Conservation (phyloP, 2,797 vertebrate genomes). For the Iguana delicatissima region DNA sequence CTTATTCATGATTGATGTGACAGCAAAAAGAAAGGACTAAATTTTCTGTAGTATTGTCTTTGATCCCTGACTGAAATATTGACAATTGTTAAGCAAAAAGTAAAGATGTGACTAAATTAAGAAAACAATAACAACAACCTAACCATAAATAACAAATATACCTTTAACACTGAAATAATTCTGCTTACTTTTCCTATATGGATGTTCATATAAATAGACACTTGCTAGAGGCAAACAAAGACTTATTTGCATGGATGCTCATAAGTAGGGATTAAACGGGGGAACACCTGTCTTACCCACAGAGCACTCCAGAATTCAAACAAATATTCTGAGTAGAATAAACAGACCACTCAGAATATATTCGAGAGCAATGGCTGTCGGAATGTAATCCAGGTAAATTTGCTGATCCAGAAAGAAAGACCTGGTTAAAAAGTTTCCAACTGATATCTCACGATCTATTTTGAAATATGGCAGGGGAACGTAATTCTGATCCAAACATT, state of each 20-base stretch:
- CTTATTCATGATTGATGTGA: constrained; percentile 34
- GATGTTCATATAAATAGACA: constrained; percentile 21
- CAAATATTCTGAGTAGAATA: constrained; percentile 26
- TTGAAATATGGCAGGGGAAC: constrained; percentile 53
- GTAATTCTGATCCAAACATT: constrained; percentile 52
- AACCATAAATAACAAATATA: not conserved
- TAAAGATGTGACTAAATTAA: constrained; percentile 5
- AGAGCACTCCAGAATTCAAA: constrained; percentile 25
- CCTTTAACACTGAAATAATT: constrained; percentile 9
- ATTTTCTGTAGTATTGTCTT: constrained; percentile 39
- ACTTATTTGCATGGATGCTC: not conserved
- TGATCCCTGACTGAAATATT: constrained; percentile 38
- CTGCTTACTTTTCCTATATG: constrained; percentile 2
- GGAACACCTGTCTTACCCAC: constrained; percentile 19
- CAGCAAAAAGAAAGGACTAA: constrained; percentile 28
- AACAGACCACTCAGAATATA: constrained; percentile 52
- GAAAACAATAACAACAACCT: not conserved
- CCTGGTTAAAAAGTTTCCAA: constrained; percentile 57
- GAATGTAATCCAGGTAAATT: constrained; percentile 54
- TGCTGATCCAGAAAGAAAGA: constrained; percentile 51
- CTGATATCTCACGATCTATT: constrained; percentile 57
- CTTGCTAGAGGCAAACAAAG: not conserved
- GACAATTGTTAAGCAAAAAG: constrained; percentile 22
- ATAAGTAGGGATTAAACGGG: not conserved
- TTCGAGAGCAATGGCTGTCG: constrained; percentile 49